A percentile compares a stretch with the other conserved stretches of the same genome.
Conservation (phyloP, 2,888 invertebrate genomes). For the Teleiodes luculella region DNA sequence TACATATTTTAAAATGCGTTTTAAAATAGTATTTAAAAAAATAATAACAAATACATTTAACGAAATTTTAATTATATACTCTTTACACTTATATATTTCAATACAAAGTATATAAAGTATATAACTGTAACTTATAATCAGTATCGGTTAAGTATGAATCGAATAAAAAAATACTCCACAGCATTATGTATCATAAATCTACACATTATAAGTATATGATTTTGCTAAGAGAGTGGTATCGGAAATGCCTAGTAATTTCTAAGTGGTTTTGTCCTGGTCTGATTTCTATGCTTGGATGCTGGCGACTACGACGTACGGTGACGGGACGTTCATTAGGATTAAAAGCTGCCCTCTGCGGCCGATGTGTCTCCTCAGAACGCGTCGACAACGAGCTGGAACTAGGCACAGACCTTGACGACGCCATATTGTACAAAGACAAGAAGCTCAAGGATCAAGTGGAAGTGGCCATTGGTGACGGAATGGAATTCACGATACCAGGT, state of each 20-base stretch:
- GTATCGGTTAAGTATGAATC: too few species aligned
- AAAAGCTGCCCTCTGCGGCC: conserved; percentile 79
- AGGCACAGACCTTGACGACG: conserved; percentile 86
- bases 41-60: too few species aligned
- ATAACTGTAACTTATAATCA: too few species aligned
- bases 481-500: conserved; percentile 96
- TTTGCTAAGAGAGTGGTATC: background rate
- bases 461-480: conserved; percentile 94
- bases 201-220: too few species aligned
- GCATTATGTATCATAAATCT: too few species aligned
- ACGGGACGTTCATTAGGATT: conserved; percentile 70
- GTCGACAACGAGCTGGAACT: conserved; percentile 82
- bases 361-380: conserved; percentile 84
- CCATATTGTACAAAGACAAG: conserved; percentile 90
- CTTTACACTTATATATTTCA: too few species aligned
- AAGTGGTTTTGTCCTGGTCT: conserved; percentile 54
- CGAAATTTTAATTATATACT: too few species aligned
- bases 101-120: too few species aligned
- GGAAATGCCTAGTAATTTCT: conserved; percentile 11
- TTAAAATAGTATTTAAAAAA: too few species aligned
- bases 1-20: too few species aligned
- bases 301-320: conserved; percentile 51
- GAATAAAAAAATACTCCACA: too few species aligned
- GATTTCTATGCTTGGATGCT: conserved; percentile 77
- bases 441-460: conserved; percentile 93